These are phyloP conservation scores for Clarias magur DNA, from an alignment of 2,113 vertebrate species.

Conservation along the genomic window DNA sequence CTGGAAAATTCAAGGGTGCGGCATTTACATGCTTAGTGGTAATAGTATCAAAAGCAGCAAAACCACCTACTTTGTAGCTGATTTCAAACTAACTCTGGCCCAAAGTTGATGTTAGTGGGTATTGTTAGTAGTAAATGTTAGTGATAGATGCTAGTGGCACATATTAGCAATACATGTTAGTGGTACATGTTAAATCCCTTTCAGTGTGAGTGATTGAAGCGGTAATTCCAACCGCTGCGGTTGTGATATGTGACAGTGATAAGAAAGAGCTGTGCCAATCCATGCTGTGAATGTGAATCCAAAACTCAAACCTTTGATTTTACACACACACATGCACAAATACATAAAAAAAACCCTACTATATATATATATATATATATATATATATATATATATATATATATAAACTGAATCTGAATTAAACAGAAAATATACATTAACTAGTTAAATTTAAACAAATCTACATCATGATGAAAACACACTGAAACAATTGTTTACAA, in stretches of 20 bases:
- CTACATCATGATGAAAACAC: neutral
- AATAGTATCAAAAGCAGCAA: too few relatives aligned
- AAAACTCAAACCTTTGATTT: neutral
- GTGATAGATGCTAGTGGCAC: neutral
- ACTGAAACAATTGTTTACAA: neutral
- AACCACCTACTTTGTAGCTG: too few relatives aligned
- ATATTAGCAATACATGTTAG: neutral
- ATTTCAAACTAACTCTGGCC: too few relatives aligned
- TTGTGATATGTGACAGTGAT: constrained; percentile 6
- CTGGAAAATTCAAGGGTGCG: too few relatives aligned
- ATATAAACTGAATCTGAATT: neutral
- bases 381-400: too few relatives aligned
- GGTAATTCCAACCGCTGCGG: constrained; percentile 35
- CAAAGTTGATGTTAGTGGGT: neutral
- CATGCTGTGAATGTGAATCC: neutral
- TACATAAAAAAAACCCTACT: too few relatives aligned
- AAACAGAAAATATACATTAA: neutral
- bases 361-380: neutral
- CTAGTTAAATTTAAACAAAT: neutral
- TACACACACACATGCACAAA: neutral
- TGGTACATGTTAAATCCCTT: neutral
- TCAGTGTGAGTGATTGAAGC: constrained; percentile 21
- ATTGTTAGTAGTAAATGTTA: neutral
- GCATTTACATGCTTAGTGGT: too few relatives aligned
- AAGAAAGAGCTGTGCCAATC: neutral